Evolutionary conservation across 1,140 invertebrate genomes (phyloP), one percentile per base, ranked within the genome.

Genomic region (Harpegnathos saltator): DNA sequence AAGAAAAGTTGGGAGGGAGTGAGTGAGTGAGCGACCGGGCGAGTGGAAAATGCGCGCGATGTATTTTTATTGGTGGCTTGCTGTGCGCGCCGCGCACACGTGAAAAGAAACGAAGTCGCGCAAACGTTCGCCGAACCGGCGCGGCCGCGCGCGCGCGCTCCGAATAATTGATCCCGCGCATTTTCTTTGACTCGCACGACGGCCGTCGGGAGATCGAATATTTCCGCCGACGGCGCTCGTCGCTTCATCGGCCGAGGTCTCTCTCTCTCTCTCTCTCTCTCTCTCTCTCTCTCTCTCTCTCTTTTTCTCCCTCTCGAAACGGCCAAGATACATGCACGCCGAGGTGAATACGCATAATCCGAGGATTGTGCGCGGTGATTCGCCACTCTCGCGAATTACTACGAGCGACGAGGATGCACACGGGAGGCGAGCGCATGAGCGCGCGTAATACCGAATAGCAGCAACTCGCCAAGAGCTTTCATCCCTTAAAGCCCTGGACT

Each of bases 331-430:
- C 14, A 59, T n/a, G n/a, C n/a, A 61, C 26, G 24, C 24, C 22
- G 7, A 61, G 1, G 15, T 15, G 26, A 26, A 5, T 17, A 26
- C 24, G 58, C 14, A 26, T 59, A 24, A 59, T 24, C 4, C 11
- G 19, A 24, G 3, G 22, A 62, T 44, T n/a, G 61, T n/a, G 19
- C 38, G 2, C 61, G 9, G 15, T 19, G 78, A 61, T 74, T 65
- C 61, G 84, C 85, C 86, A 87, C 86, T 87, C 78, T 84, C 72
- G 78, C 73, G 78, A 89, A 89, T 89, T 89, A 89, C 83, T 82
- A 83, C 83, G 72, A n/a, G 38, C 38, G n/a, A n/a, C n/a, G n/a
- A 83, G 85, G 78, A 86, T 65, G 33, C 83, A 66, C 65, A 15
- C 3, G 17, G 33, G 17, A 50, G 22, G 54, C n/a, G 50, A 33